Evolutionary conservation across 2,888 invertebrate genomes (phyloP).

Genomic region (Eupithecia vulgata): DNA sequence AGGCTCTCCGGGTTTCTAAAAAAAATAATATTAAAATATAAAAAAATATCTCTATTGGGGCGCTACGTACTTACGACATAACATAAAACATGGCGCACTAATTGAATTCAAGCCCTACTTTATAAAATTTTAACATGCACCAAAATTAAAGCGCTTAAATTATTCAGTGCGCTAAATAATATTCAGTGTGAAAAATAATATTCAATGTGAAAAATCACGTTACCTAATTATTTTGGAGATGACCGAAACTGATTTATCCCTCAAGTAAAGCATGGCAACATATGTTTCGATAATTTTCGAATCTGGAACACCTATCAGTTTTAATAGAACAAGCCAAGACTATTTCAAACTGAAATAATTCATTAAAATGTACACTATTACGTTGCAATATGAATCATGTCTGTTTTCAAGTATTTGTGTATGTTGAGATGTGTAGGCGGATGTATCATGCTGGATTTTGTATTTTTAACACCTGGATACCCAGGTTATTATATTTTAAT

Average conservation of each 20-base stretch:
- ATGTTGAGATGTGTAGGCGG: background rate
- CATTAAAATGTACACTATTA: constrained; percentile 12
- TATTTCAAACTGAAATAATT: constrained; percentile 6
- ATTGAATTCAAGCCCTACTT: too few relatives aligned
- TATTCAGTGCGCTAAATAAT: background rate
- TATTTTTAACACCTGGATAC: too few relatives aligned
- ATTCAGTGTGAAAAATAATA: too few relatives aligned
- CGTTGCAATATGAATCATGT: constrained; percentile 17
- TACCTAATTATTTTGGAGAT: background rate
- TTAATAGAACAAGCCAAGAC: constrained; percentile 11
- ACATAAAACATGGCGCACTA: too few relatives aligned
- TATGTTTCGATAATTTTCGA: constrained; percentile 5
- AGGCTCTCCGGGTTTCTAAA: too few relatives aligned
- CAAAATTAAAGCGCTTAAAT: background rate
- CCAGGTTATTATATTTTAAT: too few relatives aligned
- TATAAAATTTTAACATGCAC: too few relatives aligned
- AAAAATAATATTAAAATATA: too few relatives aligned
- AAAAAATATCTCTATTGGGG: too few relatives aligned
- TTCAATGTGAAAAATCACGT: background rate
- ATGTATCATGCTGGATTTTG: background rate
- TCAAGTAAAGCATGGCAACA: constrained; percentile 15
- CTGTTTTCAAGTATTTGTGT: constrained; percentile 15
- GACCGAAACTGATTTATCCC: constrained; percentile 4
- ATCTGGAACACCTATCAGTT: constrained; percentile 6
- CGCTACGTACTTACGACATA: too few relatives aligned